These are phyloP conservation scores for Osmerus eperlanus DNA, from an alignment of 2,113 vertebrate genomes.

Conservation along the genomic window DNA sequence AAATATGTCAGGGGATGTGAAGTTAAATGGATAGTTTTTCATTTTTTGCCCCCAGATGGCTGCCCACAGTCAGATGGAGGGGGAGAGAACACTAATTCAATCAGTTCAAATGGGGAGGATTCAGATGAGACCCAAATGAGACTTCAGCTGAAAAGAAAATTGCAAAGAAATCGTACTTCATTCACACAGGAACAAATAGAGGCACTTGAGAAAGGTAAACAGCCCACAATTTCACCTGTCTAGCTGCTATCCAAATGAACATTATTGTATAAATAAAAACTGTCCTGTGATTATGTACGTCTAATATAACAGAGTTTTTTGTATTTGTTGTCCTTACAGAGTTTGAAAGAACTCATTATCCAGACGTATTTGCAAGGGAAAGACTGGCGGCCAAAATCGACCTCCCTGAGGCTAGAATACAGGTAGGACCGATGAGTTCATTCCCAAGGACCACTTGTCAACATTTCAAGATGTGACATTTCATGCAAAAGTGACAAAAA, in stretches of 20 bases:
- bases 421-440: slow-evolving; percentile 70
- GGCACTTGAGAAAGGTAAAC: slow-evolving; percentile 95
- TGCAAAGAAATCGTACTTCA: slow-evolving; percentile 96
- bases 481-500: neutral
- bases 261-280: too few species aligned
- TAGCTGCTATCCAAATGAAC: too few species aligned
- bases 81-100: slow-evolving; percentile 89
- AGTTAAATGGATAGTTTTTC: slow-evolving; percentile 67
- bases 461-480: neutral
- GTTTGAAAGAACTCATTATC: slow-evolving; percentile 98
- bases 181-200: slow-evolving; percentile 99
- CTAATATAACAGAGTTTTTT: neutral
- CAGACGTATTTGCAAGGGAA: slow-evolving; percentile 97
- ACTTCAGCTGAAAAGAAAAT: slow-evolving; percentile 95
- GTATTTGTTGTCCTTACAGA: slow-evolving; percentile 72
- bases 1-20: slow-evolving; percentile 87
- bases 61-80: slow-evolving; percentile 87
- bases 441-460: too few species aligned
- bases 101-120: slow-evolving; percentile 90
- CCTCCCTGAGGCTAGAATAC: slow-evolving; percentile 98
- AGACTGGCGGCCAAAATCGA: slow-evolving; percentile 99
- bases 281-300: too few species aligned
- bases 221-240: neutral
- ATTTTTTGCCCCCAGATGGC: slow-evolving; percentile 75
- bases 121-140: slow-evolving; percentile 98